Base-by-base conservation (phyloP, 2,888 invertebrate species). In the Andrena praecox region DNA sequence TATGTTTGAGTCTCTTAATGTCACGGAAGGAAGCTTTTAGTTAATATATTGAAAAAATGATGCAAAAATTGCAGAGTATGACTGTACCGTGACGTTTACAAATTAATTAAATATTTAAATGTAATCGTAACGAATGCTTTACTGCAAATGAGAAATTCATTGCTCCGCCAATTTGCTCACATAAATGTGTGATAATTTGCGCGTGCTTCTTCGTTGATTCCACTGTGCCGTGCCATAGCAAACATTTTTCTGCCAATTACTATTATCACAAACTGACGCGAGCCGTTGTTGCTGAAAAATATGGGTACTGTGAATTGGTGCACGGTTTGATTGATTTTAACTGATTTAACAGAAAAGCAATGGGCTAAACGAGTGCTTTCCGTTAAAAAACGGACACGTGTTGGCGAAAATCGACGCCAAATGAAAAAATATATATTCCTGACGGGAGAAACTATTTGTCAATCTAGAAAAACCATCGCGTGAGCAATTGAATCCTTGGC, bases 401-500 rank as follows among this genome's bases (percentile, higher is more conserved):
- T 67, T 56, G 64, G n/a, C 56, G 56, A 42, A 52, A 56, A 77
- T 71, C 42, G 33, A 64, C 24, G 24, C 24, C 66, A 35, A 29
- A 29, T 52, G 62, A 60, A 50, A 50, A 60, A 77, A 73, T 56
- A 77, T 73, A 66, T 66, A 73, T 73, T 66, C 60, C 31, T 66
- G 64, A 67, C 48, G 27, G 77, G 73, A 31, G 29, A 67, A 60
- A 52, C 77, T 77, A 77, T 77, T 77, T 77, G 77, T 77, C 77
- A 73, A 60, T 12, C 33, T 73, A 59, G 56, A 42, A 72, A 56
- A 72, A 54, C 73, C 59, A 77, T 60, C 16, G 66, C 29, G 35
- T 35, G 33, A 66, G 48, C 64, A 66, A 60, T 60, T 73, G 73
- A 60, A 60, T 60, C n/a, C 66, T 35, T 20, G 60, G n/a, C 66